Evolutionary conservation across 2,113 vertebrate genomes (phyloP).

Genomic region (Syngnathoides biaculeatus): DNA sequence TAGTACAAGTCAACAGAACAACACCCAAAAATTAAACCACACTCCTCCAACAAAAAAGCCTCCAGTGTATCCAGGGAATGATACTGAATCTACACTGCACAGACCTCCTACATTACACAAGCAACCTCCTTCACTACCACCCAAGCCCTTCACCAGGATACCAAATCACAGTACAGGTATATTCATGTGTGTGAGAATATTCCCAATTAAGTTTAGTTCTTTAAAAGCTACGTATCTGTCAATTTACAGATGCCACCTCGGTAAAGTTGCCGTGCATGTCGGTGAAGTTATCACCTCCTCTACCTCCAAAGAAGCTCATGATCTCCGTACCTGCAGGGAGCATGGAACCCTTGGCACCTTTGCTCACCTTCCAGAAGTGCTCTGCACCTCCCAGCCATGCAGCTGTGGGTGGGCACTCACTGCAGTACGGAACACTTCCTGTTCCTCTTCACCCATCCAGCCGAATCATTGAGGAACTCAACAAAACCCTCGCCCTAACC

Average conservation of each 20-base stretch:
- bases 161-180: constrained; percentile 86
- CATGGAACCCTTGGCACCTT: constrained; percentile 74
- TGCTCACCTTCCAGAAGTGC: constrained; percentile 84
- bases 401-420: constrained; percentile 78
- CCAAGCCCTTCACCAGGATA: constrained; percentile 93
- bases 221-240: neutral
- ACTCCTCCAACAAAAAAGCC: constrained; percentile 82
- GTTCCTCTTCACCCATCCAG: constrained; percentile 83
- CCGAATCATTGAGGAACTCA: constrained; percentile 93
- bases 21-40: constrained; percentile 81
- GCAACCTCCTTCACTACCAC: constrained; percentile 92
- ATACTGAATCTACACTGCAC: constrained; percentile 80
- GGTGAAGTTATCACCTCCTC: constrained; percentile 90
- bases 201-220: rapidly evolving
- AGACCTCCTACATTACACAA: constrained; percentile 87
- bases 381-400: constrained; percentile 77
- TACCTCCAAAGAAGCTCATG: constrained; percentile 99
- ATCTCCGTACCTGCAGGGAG: constrained; percentile 87
- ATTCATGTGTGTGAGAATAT: rapidly evolving
- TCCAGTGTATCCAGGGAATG: constrained; percentile 76
- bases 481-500: constrained; percentile 94
- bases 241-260: constrained; percentile 79
- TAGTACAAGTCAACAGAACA: constrained; percentile 78
- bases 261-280: constrained; percentile 92
- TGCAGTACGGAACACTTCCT: constrained; percentile 80